Conservation (phyloP, 1,140 invertebrate species). For the Myzus persicae region DNA sequence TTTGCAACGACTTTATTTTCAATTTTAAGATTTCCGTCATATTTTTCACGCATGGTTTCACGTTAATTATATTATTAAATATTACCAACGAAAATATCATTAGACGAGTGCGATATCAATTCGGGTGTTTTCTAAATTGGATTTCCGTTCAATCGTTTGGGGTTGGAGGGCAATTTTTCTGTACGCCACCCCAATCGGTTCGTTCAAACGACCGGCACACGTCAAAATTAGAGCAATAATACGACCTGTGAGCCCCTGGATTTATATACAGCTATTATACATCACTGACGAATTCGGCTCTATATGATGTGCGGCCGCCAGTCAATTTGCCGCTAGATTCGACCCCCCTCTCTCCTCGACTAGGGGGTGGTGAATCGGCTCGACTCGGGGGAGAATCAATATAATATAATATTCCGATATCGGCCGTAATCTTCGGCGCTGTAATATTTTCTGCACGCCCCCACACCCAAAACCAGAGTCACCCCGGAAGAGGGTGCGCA, state of each 20-base stretch:
- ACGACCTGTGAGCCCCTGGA: background rate
- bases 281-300: background rate
- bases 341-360: background rate
- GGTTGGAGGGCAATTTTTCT: background rate
- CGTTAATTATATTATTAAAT: background rate
- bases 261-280: background rate
- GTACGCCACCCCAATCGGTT: background rate
- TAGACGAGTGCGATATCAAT: too few species aligned
- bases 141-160: background rate
- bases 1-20: background rate
- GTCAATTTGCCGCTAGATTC: slow-evolving; percentile 1
- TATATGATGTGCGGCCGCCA: background rate
- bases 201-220: background rate
- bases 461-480: background rate
- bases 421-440: background rate
- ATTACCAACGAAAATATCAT: background rate
- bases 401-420: slow-evolving; percentile 20
- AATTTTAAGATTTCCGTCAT: background rate
- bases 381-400: background rate
- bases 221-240: background rate
- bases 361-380: too few species aligned
- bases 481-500: background rate
- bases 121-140: background rate
- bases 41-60: too few species aligned
- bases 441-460: background rate